Percentiles rank a stretch among this genome's conserved stretches.
phyloP scores from a whole-genome alignment of 2,113 vertebrate genomes.

The Myotis lucifugus region DNA sequence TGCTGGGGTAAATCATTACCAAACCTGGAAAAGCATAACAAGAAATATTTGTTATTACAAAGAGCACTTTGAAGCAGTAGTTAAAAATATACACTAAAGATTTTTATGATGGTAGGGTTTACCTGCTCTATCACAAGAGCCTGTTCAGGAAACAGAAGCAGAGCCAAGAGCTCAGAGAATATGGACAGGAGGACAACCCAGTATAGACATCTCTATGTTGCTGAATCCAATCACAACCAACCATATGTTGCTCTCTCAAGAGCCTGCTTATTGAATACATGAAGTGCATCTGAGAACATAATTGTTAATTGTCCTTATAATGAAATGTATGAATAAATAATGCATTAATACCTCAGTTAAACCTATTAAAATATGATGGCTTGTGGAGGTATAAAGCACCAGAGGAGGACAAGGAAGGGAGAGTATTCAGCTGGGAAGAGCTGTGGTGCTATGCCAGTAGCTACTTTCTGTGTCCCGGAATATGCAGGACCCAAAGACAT shows the following conservation, averaged over 20 bases:
- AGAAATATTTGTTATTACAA: slow-evolving; percentile 25
- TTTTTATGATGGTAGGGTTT: neutral
- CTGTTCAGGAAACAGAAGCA: neutral
- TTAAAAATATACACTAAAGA: neutral
- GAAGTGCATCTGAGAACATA: neutral
- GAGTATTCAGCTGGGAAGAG: neutral
- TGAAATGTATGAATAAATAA: slow-evolving; percentile 11
- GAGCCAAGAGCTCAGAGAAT: neutral
- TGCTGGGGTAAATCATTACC: neutral
- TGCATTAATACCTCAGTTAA: slow-evolving; percentile 23
- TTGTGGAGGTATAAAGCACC: neutral
- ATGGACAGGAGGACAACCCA: neutral
- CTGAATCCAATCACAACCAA: neutral
- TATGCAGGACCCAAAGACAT: neutral
- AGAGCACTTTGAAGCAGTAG: neutral
- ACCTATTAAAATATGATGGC: neutral
- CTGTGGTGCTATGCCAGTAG: accelerated
- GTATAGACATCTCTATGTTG: neutral
- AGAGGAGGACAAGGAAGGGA: neutral
- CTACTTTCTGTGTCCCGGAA: neutral
- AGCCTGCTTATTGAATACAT: slow-evolving; percentile 20
- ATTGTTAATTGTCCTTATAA: slow-evolving; percentile 28
- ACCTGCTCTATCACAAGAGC: neutral
- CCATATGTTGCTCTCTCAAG: neutral
- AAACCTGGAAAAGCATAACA: neutral